Evolutionary conservation across 2,113 vertebrate species (phyloP), one percentile per base, ranked within the genome.

Genomic region (Psammodynastes pulverulentus): DNA sequence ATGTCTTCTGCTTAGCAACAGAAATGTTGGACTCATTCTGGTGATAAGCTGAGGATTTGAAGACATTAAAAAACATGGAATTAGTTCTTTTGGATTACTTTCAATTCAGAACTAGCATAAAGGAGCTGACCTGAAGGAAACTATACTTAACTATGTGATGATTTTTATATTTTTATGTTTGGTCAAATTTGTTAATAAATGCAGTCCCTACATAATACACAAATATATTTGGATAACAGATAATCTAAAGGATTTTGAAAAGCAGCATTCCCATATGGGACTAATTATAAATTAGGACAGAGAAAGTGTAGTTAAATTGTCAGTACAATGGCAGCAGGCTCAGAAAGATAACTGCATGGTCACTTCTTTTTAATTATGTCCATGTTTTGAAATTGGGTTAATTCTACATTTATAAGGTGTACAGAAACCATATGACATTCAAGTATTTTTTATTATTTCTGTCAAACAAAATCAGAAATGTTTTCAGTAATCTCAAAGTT

Each of bases 271-370:
- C 89, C 91, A 56, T 95, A 89, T 92, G 93, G 88, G 94, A 94
- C 48, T 95, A 95, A 95, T 95, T 94, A 95, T 94, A 97, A 93
- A 58, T 91, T 89, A 96, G 95, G 58, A 91, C 90, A 89, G 19
- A 49, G 92, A 52, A 92, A 51, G 88, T 92, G 95, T 97, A 96
- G 96, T 97, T 96, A 97, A 97, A 94, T 93, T 96, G 90, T 95
- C 95, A 89, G 3, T 90, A 46, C 88, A 39, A 52, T 96, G 93
- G 94, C 92, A 89, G 84, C 51, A 46, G 95, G 2, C 15, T 95
- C 96, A 94, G 93, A 94, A 95, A 97, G 90, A 87, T 94, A 86
- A 88, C 92, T 94, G 93, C 54, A 87, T 88, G 96, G 92, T 92
- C 93, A 92, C 90, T 96, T 93, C 39, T 93, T 93, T 96, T 94